Conservation (phyloP, 2,113 vertebrate species). For the Antechinus stuartii region DNA sequence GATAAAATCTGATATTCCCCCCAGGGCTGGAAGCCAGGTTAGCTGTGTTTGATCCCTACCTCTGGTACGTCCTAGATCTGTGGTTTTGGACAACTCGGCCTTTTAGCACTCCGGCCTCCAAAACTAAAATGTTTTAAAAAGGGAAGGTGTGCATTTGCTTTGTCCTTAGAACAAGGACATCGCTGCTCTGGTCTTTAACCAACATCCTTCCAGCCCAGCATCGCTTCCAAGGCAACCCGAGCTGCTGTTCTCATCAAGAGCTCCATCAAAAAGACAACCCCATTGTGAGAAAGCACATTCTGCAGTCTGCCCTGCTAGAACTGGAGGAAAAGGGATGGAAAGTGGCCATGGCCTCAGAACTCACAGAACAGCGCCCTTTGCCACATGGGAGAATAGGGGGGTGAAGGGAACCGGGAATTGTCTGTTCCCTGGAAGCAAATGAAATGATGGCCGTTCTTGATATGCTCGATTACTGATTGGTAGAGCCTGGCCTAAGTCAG, state of each 20-base stretch:
- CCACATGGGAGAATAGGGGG: background rate
- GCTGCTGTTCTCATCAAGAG: background rate
- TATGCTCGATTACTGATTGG: background rate
- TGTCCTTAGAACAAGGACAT: background rate
- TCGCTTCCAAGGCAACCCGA: background rate
- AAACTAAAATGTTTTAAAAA: background rate
- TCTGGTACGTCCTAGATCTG: background rate
- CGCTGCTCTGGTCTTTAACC: background rate
- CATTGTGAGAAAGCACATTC: background rate
- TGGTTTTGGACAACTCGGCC: too few species aligned
- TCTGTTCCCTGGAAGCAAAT: background rate
- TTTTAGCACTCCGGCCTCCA: background rate
- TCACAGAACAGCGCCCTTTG: background rate
- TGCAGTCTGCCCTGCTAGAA: background rate
- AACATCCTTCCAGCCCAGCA: background rate
- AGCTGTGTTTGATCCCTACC: background rate
- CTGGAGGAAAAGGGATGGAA: background rate
- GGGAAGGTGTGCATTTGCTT: background rate
- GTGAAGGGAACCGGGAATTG: background rate
- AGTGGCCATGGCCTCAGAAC: background rate
- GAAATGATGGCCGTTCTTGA: background rate
- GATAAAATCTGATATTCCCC: background rate
- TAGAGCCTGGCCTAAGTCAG: background rate
- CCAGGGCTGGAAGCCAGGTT: background rate
- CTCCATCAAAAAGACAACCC: background rate